Conservation (phyloP, 2,888 invertebrate species). For the Laothoe populi region DNA sequence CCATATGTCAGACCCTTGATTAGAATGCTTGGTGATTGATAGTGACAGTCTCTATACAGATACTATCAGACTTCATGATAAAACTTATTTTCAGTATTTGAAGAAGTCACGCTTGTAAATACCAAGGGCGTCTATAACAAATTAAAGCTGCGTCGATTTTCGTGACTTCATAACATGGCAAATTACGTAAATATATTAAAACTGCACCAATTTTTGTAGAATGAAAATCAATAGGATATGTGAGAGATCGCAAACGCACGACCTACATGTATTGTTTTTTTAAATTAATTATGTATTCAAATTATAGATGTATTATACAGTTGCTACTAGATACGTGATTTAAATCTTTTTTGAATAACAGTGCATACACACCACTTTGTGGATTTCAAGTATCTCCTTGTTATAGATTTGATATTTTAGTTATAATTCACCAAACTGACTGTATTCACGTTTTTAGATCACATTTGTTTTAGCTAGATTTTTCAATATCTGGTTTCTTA, state of each 20-base stretch:
- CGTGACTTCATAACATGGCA: constrained; percentile 9
- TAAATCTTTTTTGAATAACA: background rate
- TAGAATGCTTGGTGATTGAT: background rate
- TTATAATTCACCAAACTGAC: no score
- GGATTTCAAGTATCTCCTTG: background rate
- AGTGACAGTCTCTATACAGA: constrained; percentile 8
- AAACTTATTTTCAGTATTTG: background rate
- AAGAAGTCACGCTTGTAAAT: background rate
- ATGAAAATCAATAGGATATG: constrained; percentile 10
- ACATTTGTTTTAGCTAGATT: no score
- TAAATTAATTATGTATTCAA: background rate
- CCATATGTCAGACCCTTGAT: background rate
- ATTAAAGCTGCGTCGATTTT: constrained; percentile 5
- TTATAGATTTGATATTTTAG: background rate
- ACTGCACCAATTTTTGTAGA: constrained; percentile 14
- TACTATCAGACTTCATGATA: background rate
- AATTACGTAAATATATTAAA: constrained; percentile 18
- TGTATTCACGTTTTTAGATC: no score
- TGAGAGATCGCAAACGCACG: constrained; percentile 26
- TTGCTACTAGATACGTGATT: constrained; percentile 1
- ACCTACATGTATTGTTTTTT: constrained; percentile 19
- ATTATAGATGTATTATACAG: background rate
- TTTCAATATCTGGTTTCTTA: no score
- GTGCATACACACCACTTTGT: background rate
- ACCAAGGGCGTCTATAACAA: background rate